These are phyloP conservation scores for Megaceryle maxima DNA, from an alignment of 2,113 vertebrate species.

Conservation along the genomic window DNA sequence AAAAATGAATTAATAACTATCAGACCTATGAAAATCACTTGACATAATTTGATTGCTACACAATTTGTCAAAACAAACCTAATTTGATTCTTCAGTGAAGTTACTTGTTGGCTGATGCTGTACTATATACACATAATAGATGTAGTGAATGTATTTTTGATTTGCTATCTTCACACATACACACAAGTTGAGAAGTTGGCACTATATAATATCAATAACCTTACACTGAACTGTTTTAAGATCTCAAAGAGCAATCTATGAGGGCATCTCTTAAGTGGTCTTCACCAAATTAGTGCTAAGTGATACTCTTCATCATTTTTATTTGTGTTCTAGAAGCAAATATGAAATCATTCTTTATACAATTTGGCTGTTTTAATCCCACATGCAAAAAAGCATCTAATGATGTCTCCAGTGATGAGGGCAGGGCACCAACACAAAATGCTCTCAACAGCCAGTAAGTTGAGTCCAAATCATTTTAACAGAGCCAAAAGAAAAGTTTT, in stretches of 20 bases:
- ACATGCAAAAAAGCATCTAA: background rate
- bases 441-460: background rate
- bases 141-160: background rate
- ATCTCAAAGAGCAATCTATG: background rate
- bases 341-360: conserved; percentile 5
- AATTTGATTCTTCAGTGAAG: background rate
- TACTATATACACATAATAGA: background rate
- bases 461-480: background rate
- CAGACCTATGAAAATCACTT: background rate
- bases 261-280: background rate
- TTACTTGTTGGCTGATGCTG: background rate
- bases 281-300: background rate
- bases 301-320: background rate
- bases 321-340: background rate
- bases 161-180: background rate
- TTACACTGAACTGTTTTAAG: background rate
- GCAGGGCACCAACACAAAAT: background rate
- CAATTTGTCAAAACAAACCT: background rate
- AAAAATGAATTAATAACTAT: background rate
- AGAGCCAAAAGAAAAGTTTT: background rate
- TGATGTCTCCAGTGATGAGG: background rate
- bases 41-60: background rate
- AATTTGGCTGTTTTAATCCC: background rate
- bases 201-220: background rate
- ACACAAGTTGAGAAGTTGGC: background rate